A percentile compares a stretch with the other conserved stretches of the same genome.
Evolutionary conservation across 1,140 invertebrate genomes (phyloP).

Genomic region (Calephelis nemesis): DNA sequence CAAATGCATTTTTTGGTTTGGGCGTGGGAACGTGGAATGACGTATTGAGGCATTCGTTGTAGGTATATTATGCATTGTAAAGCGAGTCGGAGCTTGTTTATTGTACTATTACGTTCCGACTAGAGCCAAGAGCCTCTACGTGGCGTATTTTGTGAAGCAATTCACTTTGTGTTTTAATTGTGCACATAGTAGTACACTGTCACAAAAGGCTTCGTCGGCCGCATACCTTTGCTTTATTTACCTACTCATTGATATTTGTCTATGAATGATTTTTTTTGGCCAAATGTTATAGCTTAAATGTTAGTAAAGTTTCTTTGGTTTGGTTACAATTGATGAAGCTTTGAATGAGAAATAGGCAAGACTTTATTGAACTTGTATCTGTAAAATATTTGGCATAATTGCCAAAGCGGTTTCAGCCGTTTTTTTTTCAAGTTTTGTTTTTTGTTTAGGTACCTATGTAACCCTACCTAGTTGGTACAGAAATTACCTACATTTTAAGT

Average conservation of each 20-base stretch:
- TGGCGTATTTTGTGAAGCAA: conserved; percentile 35
- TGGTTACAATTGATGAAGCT: no score
- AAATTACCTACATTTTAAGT: no score
- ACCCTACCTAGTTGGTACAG: no score
- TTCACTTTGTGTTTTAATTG: conserved; percentile 10
- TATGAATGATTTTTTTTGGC: neutral
- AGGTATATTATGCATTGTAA: conserved; percentile 48
- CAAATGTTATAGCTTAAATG: neutral
- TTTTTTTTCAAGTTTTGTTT: no score
- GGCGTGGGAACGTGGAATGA: conserved; percentile 60
- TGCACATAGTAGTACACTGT: conserved; percentile 1
- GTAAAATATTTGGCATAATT: no score
- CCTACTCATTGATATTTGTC: neutral
- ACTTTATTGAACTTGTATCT: no score
- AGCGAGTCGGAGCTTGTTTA: conserved; percentile 27
- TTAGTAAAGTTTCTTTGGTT: no score
- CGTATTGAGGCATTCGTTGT: conserved; percentile 51
- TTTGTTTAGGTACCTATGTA: no score
- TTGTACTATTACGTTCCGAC: conserved; percentile 26
- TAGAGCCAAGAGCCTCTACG: conserved; percentile 28
- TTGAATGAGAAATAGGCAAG: no score
- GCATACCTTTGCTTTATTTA: conserved; percentile 1
- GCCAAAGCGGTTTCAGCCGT: no score
- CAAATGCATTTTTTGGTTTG: conserved; percentile 49
- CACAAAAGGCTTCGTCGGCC: conserved; percentile 14